Evolutionary conservation across 2,888 invertebrate species (phyloP).

Genomic region (Odontocolon sp.): DNA sequence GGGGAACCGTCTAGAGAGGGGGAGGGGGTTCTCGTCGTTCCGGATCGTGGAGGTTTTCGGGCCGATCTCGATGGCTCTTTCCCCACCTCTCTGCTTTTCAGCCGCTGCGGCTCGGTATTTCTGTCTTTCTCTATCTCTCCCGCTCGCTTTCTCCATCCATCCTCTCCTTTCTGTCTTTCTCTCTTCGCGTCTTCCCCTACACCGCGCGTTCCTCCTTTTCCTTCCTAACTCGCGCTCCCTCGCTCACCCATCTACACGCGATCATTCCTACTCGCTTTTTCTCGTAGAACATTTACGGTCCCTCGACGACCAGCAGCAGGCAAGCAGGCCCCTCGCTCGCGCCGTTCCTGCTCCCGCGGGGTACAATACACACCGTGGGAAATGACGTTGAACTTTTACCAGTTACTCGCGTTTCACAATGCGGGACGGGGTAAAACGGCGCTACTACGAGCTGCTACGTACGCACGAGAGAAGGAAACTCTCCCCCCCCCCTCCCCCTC

Average conservation of each 20-base stretch:
- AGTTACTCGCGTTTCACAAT: conserved; percentile 69
- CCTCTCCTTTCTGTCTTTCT: conserved; percentile 48
- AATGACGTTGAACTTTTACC: conserved; percentile 77
- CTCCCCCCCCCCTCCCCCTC: too few species aligned
- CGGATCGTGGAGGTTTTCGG: conserved; percentile 70
- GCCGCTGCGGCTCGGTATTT: conserved; percentile 11
- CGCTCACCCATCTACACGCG: conserved; percentile 23
- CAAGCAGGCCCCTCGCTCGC: conserved; percentile 41
- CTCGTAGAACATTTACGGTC: conserved; percentile 12
- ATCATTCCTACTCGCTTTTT: conserved; percentile 44
- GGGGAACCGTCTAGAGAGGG: conserved; percentile 11
- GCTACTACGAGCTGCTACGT: background rate
- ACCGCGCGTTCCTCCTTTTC: conserved; percentile 24
- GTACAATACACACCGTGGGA: conserved; percentile 73
- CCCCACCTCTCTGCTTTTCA: conserved; percentile 29
- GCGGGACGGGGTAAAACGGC: conserved; percentile 47
- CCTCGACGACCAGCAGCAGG: conserved; percentile 21
- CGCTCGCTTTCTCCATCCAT: conserved; percentile 42
- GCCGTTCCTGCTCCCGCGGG: conserved; percentile 47
- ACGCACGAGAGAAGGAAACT: background rate
- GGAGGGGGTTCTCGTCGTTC: conserved; percentile 57
- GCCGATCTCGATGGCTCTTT: conserved; percentile 63
- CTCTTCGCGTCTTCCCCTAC: conserved; percentile 27
- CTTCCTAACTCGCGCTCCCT: conserved; percentile 26
- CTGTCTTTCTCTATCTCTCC: conserved; percentile 30